Conservation (phyloP, 1,140 invertebrate genomes). For the Stegodyphus mimosarum region DNA sequence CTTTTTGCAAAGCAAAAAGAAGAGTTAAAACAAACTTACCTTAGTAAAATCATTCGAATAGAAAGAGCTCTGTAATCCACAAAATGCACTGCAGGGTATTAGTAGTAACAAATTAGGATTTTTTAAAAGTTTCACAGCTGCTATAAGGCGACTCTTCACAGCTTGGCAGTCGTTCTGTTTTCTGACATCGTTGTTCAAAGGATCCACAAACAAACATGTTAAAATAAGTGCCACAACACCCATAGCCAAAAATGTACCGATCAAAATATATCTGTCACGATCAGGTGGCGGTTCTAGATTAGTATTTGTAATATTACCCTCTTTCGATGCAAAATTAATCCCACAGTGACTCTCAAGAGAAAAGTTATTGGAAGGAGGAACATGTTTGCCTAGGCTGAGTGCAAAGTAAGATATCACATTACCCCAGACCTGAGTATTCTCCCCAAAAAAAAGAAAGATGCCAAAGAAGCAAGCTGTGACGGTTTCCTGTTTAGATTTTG, state of each 20-base stretch:
- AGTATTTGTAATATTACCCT: slow-evolving; percentile 2
- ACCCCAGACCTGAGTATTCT: slow-evolving; percentile 19
- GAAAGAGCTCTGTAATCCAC: slow-evolving; percentile 96
- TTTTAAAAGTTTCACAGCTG: slow-evolving; percentile 86
- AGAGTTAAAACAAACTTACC: slow-evolving; percentile 70
- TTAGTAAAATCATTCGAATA: slow-evolving; percentile 94
- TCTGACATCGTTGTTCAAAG: slow-evolving; percentile 70
- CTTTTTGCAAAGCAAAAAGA: too few relatives aligned
- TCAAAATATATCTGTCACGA: slow-evolving; percentile 86
- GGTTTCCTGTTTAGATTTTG: slow-evolving; percentile 5
- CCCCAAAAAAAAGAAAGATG: not conserved
- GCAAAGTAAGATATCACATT: slow-evolving; percentile 34
- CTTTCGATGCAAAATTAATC: not conserved
- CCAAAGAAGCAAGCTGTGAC: slow-evolving; percentile 34
- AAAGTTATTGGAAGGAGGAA: not conserved
- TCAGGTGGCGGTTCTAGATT: slow-evolving; percentile 67
- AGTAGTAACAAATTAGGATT: slow-evolving; percentile 87
- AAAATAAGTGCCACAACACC: slow-evolving; percentile 85
- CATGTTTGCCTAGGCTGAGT: slow-evolving; percentile 67
- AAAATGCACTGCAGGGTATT: slow-evolving; percentile 95
- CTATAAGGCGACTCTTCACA: slow-evolving; percentile 83
- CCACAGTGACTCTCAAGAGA: not conserved
- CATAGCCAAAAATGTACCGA: slow-evolving; percentile 74
- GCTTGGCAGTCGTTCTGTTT: slow-evolving; percentile 72
- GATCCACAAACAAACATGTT: slow-evolving; percentile 88